These are phyloP conservation scores for Lonchura striata DNA, from an alignment of 2,113 vertebrate genomes.

Conservation along the genomic window DNA sequence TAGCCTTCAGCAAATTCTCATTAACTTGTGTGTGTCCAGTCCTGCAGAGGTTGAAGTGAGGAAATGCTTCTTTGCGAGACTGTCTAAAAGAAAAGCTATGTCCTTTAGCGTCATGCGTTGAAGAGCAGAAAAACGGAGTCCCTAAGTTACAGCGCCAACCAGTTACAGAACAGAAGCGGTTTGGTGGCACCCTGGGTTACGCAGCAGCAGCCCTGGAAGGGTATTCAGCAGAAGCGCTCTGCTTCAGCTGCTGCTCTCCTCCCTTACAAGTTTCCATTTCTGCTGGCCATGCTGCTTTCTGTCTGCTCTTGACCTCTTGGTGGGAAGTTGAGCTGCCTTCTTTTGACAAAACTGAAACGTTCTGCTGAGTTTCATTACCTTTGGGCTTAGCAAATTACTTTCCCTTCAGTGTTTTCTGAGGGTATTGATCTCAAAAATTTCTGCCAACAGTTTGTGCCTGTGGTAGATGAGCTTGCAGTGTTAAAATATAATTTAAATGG, in stretches of 20 bases:
- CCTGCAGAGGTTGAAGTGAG: not conserved
- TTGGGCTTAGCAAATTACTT: not conserved
- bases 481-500: not conserved
- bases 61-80: not conserved
- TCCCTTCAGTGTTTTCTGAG: not conserved
- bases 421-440: not conserved
- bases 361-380: not conserved
- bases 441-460: not conserved
- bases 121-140: not conserved
- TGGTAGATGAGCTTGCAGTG: not conserved
- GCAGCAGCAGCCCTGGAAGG: not conserved
- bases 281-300: not conserved
- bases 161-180: not conserved
- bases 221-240: not conserved
- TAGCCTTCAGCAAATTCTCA: not conserved
- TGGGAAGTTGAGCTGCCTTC: not conserved
- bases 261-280: not conserved
- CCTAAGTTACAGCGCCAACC: not conserved
- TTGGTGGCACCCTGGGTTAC: fast-evolving
- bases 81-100: not conserved
- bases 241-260: not conserved
- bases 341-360: not conserved
- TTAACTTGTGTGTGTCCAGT: not conserved
- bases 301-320: not conserved
- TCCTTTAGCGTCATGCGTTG: not conserved